Evolutionary conservation across 2,113 vertebrate genomes (phyloP), one percentile per base, ranked within the genome.

Genomic region (Crotalus viridis): DNA sequence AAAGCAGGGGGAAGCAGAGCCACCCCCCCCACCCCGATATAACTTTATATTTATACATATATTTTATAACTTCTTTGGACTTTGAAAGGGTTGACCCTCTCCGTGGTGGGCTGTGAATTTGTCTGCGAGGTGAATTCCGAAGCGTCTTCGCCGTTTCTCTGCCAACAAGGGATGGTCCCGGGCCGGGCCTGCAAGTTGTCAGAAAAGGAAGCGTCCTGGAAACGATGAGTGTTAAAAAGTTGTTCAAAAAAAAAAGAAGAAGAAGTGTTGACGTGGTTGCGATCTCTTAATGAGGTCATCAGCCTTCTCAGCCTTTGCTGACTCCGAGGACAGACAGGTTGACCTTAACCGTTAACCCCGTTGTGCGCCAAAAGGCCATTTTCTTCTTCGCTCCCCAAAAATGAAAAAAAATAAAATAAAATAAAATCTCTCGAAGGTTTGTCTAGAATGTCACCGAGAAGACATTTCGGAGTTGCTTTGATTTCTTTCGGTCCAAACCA

Each of bases 241-340:
- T 12, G 97, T 97, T 96, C 97, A 97, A 97, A 88, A 87, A 95
- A 95, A 95, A 95, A 97, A 98, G 98, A 0, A 46, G 46, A 46
- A 46, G 5, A 46, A 46, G 46, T 97, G 98, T 98, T 97, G 97
- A 98, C 97, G 96, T 97, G 97, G 97, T 97, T 97, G 96, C 97
- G 94, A 89, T 92, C 92, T 94, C 54, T 97, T 98, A 98, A 98
- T 98, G 98, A 98, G 98, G 98, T 98, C 98, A 98, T 94, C 96
- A 96, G 19, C 5, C 1, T 26, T 39, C 64, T 74, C n/a, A 39
- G 55, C 55, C 55, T 55, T 55, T 12, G 54, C 54, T 55, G 2
- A 15, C 64, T 69, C 61, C 59, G 26, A 61, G 24, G 59, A 61
- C 1, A 57, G 48, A 2, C 0, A 6, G 56, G 7, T 17, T 74